Base-by-base conservation (phyloP, 2,113 vertebrate species). In the Cercopithecus mona region DNA sequence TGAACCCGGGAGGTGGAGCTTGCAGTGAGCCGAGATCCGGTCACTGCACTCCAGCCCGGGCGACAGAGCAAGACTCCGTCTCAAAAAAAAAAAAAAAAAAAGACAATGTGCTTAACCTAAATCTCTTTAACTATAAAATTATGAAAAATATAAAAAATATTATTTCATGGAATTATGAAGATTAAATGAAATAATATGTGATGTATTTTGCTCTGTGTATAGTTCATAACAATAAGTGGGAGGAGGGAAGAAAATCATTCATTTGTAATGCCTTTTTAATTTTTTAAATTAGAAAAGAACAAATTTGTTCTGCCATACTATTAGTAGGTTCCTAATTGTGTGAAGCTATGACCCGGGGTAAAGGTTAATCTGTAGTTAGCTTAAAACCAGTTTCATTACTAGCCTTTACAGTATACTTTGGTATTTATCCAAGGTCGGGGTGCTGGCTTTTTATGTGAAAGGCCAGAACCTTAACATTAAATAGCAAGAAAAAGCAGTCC, bases 311-410 rank as follows among this genome's bases (percentile, higher is more conserved):
- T n/a, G 72, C 10, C 52, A 84, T 35, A 75, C 11, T 95, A 20
- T 86, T 85, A 23, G 4, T 50, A 88, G 59, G 43, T 84, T 57
- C 66, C 80, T 50, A 66, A 75, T 85, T 80, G 11, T 20, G 13
- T 97, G 91, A 94, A 85, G 35, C 78, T 85, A 8, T 94, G 64
- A 75, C 30, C 38, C 68, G 38, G 61, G 73, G 43, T 93, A 88
- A 92, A 79, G 8, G n/a, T 79, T 85, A 94, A 57, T 91, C 25
- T 95, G 48, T n/a, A 79, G 12, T 66, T 93, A 88, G 38, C 35
- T 91, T 88, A 81, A 88, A 94, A 88, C 88, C 40, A 88, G 86
- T 84, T 93, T 93, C 35, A 45, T 79, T 79, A 48, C n/a, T 93
- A 83, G n/a, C 20, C 17, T 55, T 80, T 91, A 73, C 16, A 80